Evolutionary conservation across 2,113 vertebrate species (phyloP).

Genomic region (Corvus cornix): DNA sequence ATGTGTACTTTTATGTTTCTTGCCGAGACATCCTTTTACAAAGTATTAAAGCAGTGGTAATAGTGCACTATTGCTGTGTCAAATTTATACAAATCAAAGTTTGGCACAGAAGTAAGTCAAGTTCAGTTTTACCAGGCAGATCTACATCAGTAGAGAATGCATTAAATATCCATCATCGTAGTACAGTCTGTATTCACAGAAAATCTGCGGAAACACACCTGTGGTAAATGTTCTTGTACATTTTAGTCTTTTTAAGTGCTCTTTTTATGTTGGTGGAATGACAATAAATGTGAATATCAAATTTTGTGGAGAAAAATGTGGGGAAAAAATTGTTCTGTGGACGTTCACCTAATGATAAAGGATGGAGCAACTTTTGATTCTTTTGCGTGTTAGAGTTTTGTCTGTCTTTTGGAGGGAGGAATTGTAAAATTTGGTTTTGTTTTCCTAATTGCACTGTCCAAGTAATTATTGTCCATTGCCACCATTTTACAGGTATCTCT

Average conservation of each 20-base stretch:
- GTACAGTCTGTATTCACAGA: not conserved
- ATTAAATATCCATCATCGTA: not conserved
- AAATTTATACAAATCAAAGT: not conserved
- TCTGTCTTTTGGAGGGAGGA: not conserved
- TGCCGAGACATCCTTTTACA: not conserved
- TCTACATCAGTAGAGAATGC: not conserved
- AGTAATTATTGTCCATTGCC: not conserved
- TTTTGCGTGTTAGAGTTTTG: not conserved
- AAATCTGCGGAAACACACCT: not conserved
- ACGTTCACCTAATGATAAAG: not conserved
- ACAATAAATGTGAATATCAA: not conserved
- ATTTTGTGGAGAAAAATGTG: not conserved
- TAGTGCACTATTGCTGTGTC: not conserved
- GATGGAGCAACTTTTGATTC: not conserved
- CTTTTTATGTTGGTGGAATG: not conserved
- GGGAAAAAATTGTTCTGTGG: not conserved
- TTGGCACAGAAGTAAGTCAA: not conserved
- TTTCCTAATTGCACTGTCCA: not conserved
- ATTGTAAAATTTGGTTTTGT: not conserved
- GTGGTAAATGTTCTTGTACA: not conserved
- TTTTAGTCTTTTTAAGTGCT: not conserved
- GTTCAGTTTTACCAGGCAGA: not conserved
- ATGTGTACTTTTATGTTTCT: not conserved
- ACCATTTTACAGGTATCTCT: conserved; percentile 34
- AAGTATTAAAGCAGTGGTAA: not conserved